phyloP scores from a whole-genome alignment of 2,113 vertebrate genomes.

The Pheucticus melanocephalus region DNA sequence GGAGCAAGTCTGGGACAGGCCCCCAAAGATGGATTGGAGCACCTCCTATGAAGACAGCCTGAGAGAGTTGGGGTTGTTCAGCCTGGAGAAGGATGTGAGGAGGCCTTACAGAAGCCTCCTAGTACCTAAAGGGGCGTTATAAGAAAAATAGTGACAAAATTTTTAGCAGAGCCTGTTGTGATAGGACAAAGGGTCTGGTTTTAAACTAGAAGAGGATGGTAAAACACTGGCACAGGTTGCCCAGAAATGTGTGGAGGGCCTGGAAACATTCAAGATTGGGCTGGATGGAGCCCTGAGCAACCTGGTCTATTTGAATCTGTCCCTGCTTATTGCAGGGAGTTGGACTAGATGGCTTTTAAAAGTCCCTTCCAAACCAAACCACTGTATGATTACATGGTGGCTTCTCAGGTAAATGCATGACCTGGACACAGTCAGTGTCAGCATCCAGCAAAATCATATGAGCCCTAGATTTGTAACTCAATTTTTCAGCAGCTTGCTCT shows the following conservation, averaged over 20 bases:
- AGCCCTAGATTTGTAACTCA: neutral
- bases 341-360: neutral
- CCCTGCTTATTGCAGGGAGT: neutral
- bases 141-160: neutral
- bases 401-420: rapidly evolving
- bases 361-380: neutral
- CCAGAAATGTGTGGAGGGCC: neutral
- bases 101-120: neutral
- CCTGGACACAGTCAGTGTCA: neutral
- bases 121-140: neutral
- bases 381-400: neutral
- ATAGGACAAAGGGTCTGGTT: neutral
- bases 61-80: neutral
- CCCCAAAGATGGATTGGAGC: neutral
- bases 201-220: neutral
- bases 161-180: neutral
- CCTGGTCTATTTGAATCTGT: neutral
- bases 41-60: neutral
- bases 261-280: neutral
- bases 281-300: neutral
- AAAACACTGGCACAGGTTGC: neutral
- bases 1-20: neutral
- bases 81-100: neutral
- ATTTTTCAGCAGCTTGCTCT: neutral
- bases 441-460: neutral